Conservation (phyloP, 2,888 invertebrate genomes). For the Conops quadrifasciatus region DNA sequence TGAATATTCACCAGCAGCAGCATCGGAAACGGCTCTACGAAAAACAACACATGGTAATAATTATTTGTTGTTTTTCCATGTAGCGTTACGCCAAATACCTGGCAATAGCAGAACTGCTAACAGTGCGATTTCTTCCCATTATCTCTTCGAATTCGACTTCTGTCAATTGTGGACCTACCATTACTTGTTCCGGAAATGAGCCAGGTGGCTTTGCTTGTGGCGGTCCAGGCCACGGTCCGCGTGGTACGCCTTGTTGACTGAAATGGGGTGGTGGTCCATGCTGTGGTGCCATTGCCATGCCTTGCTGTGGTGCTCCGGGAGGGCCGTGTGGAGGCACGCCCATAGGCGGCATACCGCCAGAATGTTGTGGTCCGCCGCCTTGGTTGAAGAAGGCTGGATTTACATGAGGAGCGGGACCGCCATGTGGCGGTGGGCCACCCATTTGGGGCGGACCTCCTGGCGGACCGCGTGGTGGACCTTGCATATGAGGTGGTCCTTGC, state of each 20-base stretch:
- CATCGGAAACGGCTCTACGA: slow-evolving; percentile 91
- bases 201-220: slow-evolving; percentile 63
- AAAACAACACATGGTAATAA: too few relatives aligned
- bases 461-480: slow-evolving; percentile 72
- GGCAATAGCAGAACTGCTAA: slow-evolving; percentile 96
- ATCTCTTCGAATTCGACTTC: slow-evolving; percentile 99
- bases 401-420: slow-evolving; percentile 91
- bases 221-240: slow-evolving; percentile 74
- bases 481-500: slow-evolving; percentile 77
- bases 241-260: slow-evolving; percentile 74
- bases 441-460: slow-evolving; percentile 70
- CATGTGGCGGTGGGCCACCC: slow-evolving; percentile 67
- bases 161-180: slow-evolving; percentile 73
- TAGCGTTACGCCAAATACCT: slow-evolving; percentile 51
- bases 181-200: slow-evolving; percentile 63
- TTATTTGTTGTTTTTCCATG: too few relatives aligned
- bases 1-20: slow-evolving; percentile 96
- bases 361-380: slow-evolving; percentile 63
- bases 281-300: slow-evolving; percentile 66
- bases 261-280: slow-evolving; percentile 76
- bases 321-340: slow-evolving; percentile 68
- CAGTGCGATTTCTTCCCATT: slow-evolving; percentile 96
- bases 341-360: slow-evolving; percentile 69
- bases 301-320: slow-evolving; percentile 66
- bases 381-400: slow-evolving; percentile 97